Percentiles rank a stretch among this genome's conserved stretches.
Evolutionary conservation across 2,888 invertebrate genomes (phyloP).

Genomic region (Leptopilina myrica): DNA sequence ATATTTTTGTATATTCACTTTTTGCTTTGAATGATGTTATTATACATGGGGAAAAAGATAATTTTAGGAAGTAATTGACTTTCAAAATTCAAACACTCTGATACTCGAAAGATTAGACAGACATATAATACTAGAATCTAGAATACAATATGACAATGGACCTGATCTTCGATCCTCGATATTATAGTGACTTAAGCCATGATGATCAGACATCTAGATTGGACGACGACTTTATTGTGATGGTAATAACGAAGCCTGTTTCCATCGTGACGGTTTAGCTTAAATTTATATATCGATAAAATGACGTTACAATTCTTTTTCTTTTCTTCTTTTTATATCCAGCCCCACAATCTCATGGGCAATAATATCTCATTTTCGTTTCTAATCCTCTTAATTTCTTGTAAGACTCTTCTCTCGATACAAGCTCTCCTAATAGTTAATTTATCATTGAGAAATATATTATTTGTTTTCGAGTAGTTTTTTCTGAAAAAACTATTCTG

Average conservation of each 20-base stretch:
- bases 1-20: not conserved
- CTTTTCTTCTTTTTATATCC: not conserved
- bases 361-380: slow-evolving; percentile 1
- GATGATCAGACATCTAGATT: slow-evolving; percentile 61
- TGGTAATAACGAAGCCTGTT: slow-evolving; percentile 40
- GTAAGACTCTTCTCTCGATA: too few species aligned
- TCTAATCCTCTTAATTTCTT: slow-evolving; percentile 6
- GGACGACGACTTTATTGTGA: slow-evolving; percentile 59
- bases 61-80: slow-evolving; percentile 42
- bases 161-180: slow-evolving; percentile 64
- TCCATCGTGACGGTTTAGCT: slow-evolving; percentile 20
- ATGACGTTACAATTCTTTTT: slow-evolving; percentile 21
- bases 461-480: too few species aligned
- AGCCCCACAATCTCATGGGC: slow-evolving; percentile 9
- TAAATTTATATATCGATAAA: slow-evolving; percentile 18
- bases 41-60: not conserved
- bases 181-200: slow-evolving; percentile 51
- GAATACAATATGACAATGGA: slow-evolving; percentile 56
- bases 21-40: not conserved
- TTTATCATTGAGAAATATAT: too few species aligned
- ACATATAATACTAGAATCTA: not conserved
- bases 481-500: too few species aligned
- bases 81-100: slow-evolving; percentile 44
- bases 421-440: too few species aligned
- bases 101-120: not conserved